Percentiles rank a stretch among this genome's conserved stretches.
Evolutionary conservation across 2,113 vertebrate species (phyloP).

Genomic region (Glaucidium brasilianum): DNA sequence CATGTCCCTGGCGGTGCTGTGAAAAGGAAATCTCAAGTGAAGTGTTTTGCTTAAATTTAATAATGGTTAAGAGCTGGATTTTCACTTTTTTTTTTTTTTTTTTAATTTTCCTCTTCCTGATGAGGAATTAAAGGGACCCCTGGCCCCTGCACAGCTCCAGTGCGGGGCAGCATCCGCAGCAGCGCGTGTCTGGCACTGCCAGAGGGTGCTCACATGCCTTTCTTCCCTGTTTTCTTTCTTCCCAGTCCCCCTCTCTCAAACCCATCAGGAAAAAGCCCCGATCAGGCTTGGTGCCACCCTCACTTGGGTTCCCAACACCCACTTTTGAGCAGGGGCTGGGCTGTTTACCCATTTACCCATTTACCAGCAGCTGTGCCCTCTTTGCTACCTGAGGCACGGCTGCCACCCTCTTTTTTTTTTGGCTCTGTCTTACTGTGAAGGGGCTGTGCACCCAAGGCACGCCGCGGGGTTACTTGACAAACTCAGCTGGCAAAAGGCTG

Average conservation of each 20-base stretch:
- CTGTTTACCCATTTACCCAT: background rate
- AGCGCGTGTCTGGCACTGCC: fast-evolving
- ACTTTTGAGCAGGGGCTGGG: background rate
- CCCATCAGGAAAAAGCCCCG: background rate
- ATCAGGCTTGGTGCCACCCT: background rate
- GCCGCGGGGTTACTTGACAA: slow-evolving; percentile 28
- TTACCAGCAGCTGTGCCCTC: background rate
- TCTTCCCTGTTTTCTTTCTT: background rate
- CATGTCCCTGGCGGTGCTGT: background rate
- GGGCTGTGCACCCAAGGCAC: background rate
- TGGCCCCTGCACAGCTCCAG: background rate
- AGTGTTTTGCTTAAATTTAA: background rate
- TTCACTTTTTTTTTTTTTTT: background rate
- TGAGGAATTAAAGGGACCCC: background rate
- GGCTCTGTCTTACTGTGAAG: slow-evolving; percentile 35
- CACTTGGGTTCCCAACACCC: background rate
- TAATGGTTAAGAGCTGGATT: slow-evolving; percentile 21
- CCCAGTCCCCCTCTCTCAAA: background rate
- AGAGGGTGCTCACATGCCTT: background rate
- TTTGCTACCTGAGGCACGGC: background rate
- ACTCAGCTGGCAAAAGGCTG: slow-evolving; percentile 38
- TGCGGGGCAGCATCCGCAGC: fast-evolving
- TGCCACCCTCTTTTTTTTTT: background rate
- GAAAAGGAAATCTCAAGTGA: background rate
- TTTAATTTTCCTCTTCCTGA: background rate